Base-by-base conservation (phyloP, 2,888 invertebrate species). In the Oxystoma pomonae region DNA sequence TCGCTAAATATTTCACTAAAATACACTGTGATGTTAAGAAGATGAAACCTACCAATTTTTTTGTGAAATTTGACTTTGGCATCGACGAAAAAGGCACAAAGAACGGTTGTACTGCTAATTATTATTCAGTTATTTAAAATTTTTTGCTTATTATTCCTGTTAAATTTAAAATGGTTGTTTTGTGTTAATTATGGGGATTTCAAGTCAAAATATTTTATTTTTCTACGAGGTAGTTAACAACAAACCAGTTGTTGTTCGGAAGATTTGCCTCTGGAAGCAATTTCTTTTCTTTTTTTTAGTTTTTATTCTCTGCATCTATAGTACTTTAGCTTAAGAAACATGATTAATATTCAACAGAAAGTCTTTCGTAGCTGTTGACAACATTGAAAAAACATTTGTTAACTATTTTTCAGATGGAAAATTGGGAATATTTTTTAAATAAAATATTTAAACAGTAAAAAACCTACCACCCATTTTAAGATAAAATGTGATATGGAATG, bases 401-500 rank as follows among this genome's bases (percentile, higher is more conserved):
- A 53, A 53, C 53, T 17, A 3, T 17, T 17, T 17, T 53, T 19
- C 16, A 53, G 17, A 53, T 53, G 53, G 53, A 53, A 53, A 53
- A 53, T 53, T 53, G 53, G 53, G 53, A 53, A 53, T 53, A 53
- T 53, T 53, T 53, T 53, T 19, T 5, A 19, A 17, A 9, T 9
- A 35, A 35, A 35, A 35, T 35, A 35, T 35, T 35, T 35, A 35
- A 35, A 35, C 35, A 35, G 35, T 35, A 35, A 35, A 35, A n/a
- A 35, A 35, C 35, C 35, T 53, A 53, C 53, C 53, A 53, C 16
- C 53, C 53, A 53, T 53, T 53, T 35, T 35, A 35, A 35, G 35
- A 35, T 35, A 53, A 53, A 17, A 19, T 53, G 16, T 53, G 19
- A 53, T 19, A 16, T 53, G 53, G 19, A 53, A 17, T n/a, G 53